A percentile compares a stretch with the other conserved stretches of the same genome.
phyloP scores from a whole-genome alignment of 2,113 vertebrate genomes.

The Tetraodon nigroviridis region DNA sequence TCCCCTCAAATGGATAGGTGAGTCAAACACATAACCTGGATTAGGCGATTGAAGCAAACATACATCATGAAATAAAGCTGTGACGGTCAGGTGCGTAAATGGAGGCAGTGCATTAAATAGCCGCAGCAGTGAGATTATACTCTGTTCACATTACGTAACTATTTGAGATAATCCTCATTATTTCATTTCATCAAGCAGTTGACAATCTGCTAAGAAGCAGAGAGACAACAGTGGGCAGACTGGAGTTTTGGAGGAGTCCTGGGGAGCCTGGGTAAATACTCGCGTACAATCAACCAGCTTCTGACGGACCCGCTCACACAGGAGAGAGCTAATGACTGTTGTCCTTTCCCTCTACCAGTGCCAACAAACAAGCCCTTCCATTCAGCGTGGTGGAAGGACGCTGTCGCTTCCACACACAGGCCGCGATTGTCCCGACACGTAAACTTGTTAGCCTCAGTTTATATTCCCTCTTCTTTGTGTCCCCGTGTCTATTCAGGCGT shows the following conservation, averaged over 20 bases:
- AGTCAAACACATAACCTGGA: conserved; percentile 42
- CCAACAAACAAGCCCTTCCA: conserved; percentile 54
- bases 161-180: not conserved
- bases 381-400: conserved; percentile 48
- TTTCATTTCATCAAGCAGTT: too few relatives aligned
- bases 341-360: conserved; percentile 50
- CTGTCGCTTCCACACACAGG: conserved; percentile 45
- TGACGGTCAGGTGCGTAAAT: not conserved
- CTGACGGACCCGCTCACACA: conserved; percentile 20
- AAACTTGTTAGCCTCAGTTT: not conserved
- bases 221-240: too few relatives aligned
- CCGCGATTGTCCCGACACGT: conserved; percentile 40
- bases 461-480: not conserved
- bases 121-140: not conserved
- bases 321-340: conserved; percentile 41
- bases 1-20: not conserved
- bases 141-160: conserved; percentile 2
- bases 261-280: conserved; percentile 27
- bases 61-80: not conserved
- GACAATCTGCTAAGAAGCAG: too few relatives aligned
- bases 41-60: conserved; percentile 18
- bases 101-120: not conserved
- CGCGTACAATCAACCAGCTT: conserved; percentile 33
- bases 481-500: not conserved
- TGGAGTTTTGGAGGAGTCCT: not conserved